Evolutionary conservation across 2,113 vertebrate genomes (phyloP).

Genomic region (Carassius auratus): DNA sequence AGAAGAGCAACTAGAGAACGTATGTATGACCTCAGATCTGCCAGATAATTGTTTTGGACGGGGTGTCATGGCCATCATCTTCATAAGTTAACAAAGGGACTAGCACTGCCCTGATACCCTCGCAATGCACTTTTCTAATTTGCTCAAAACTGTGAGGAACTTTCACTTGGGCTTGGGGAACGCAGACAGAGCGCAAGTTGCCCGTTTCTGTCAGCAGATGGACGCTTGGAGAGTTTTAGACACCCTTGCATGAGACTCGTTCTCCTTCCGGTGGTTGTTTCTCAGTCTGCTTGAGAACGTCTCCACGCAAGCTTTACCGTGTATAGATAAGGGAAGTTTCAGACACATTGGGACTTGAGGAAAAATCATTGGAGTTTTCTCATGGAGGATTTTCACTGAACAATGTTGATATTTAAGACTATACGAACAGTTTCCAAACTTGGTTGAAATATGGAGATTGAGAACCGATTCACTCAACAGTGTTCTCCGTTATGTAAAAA

Average conservation of each 20-base stretch:
- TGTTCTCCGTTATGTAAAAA: slow-evolving; percentile 36
- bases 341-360: slow-evolving; percentile 7
- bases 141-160: slow-evolving; percentile 81
- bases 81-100: slow-evolving; percentile 34
- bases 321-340: slow-evolving; percentile 18
- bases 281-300: not conserved
- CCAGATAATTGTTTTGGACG: not conserved
- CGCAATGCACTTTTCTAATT: slow-evolving; percentile 80
- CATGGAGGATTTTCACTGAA: slow-evolving; percentile 2
- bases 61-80: slow-evolving; percentile 19
- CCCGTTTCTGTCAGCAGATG: not conserved
- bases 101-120: slow-evolving; percentile 71
- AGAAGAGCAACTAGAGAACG: too few species aligned
- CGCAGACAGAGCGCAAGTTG: not conserved
- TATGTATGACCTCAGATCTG: too few species aligned
- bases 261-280: not conserved
- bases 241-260: slow-evolving; percentile 8
- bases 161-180: slow-evolving; percentile 63
- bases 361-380: not conserved
- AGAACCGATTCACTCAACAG: slow-evolving; percentile 11
- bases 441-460: slow-evolving; percentile 30
- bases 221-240: slow-evolving; percentile 17
- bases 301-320: slow-evolving; percentile 45
- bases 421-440: not conserved
- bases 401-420: slow-evolving; percentile 29